Evolutionary conservation across 2,888 invertebrate species (phyloP).

Genomic region (Acleris literana): DNA sequence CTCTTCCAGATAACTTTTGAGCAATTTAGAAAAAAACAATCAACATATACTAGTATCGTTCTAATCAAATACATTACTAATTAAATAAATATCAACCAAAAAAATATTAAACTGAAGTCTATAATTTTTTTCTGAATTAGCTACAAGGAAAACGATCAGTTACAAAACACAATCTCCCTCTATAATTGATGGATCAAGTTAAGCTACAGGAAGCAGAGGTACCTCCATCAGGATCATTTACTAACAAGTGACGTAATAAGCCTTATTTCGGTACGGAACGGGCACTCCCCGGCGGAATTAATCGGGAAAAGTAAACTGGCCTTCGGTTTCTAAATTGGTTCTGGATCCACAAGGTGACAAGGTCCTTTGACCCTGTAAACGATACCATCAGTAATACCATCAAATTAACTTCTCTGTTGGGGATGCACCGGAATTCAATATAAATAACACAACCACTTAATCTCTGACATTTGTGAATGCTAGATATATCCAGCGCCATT

Average conservation of each 20-base stretch:
- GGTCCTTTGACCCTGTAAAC: constrained; percentile 53
- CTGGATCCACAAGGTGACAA: constrained; percentile 53
- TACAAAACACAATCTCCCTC: constrained; percentile 28
- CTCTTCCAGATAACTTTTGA: too few relatives aligned
- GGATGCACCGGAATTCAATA: constrained; percentile 43
- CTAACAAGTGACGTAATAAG: constrained; percentile 38
- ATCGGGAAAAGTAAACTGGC: constrained; percentile 72
- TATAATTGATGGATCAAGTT: constrained; percentile 33
- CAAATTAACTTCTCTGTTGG: not conserved
- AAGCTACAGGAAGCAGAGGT: constrained; percentile 15
- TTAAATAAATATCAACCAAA: not conserved
- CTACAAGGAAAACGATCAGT: constrained; percentile 21
- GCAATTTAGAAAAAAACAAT: too few relatives aligned
- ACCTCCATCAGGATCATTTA: constrained; percentile 32
- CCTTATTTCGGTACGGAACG: constrained; percentile 46
- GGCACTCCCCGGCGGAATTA: constrained; percentile 65
- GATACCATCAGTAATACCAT: constrained; percentile 47
- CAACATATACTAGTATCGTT: too few relatives aligned
- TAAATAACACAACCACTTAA: constrained; percentile 50
- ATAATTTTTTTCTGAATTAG: constrained; percentile 11
- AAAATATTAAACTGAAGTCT: constrained; percentile 2
- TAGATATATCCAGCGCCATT: constrained; percentile 14
- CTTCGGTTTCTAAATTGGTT: constrained; percentile 69
- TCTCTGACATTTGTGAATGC: constrained; percentile 38
- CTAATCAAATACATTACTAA: too few relatives aligned